Percentiles rank a stretch among this genome's conserved stretches.
Conservation (phyloP, 2,797 vertebrate genomes). For the Ataeniobius toweri region DNA sequence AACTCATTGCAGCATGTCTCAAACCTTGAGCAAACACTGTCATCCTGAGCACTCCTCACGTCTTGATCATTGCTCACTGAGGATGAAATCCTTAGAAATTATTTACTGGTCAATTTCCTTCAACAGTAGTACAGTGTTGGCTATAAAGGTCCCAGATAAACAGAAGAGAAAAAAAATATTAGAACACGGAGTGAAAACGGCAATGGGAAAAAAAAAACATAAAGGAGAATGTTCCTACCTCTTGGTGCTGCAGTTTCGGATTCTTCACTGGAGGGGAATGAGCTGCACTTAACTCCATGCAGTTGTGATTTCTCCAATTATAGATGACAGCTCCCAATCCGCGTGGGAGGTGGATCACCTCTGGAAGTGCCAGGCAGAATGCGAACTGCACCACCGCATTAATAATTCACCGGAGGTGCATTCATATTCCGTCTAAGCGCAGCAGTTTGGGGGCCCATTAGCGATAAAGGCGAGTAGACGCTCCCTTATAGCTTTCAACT, state of each 20-base stretch:
- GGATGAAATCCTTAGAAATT: slow-evolving; percentile 13
- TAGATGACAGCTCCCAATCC: slow-evolving; percentile 79
- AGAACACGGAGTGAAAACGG: slow-evolving; percentile 1
- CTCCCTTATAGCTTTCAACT: slow-evolving; percentile 70
- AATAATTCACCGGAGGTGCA: slow-evolving; percentile 81
- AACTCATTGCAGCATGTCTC: slow-evolving; percentile 32
- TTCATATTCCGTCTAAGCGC: slow-evolving; percentile 80
- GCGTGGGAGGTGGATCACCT: slow-evolving; percentile 81
- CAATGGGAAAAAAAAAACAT: slow-evolving; percentile 23
- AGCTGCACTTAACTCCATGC: slow-evolving; percentile 81
- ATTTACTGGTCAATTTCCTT: slow-evolving; percentile 7
- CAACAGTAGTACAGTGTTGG: slow-evolving; percentile 5
- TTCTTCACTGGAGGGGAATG: slow-evolving; percentile 77
- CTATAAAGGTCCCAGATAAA: neutral
- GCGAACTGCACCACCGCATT: slow-evolving; percentile 76
- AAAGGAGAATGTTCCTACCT: slow-evolving; percentile 64
- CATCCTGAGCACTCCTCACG: slow-evolving; percentile 4
- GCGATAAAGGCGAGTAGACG: slow-evolving; percentile 73
- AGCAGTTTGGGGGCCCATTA: slow-evolving; percentile 81
- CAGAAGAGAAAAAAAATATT: slow-evolving; percentile 24
- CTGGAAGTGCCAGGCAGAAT: slow-evolving; percentile 80
- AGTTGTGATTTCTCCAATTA: slow-evolving; percentile 84
- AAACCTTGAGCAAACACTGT: slow-evolving; percentile 26
- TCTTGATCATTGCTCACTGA: slow-evolving; percentile 8
- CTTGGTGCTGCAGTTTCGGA: slow-evolving; percentile 70